Base-by-base conservation (phyloP, 1,140 invertebrate genomes). In the Drosophila simulans region DNA sequence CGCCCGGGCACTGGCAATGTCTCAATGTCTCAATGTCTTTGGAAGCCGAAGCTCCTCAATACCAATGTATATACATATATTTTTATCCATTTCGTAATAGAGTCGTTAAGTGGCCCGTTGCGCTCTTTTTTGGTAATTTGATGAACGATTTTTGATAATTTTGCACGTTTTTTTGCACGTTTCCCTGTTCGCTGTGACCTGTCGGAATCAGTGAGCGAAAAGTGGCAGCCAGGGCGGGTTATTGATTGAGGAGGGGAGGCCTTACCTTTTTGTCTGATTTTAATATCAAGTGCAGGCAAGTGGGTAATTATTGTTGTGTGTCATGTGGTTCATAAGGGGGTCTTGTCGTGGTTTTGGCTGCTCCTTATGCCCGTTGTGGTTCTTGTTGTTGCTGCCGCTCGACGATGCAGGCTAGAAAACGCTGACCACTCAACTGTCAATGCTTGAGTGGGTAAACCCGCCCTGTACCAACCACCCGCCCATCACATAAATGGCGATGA, bases 141-240 rank as follows among this genome's bases (percentile, higher is more conserved):
- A 89, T 89, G 85, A 89, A 89, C 85, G 85, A 89, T 90, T 89
- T 89, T 89, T 89, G 85, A 89, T 89, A 90, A 89, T 84, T 84
- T 89, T 74, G 74, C 80, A 89, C 80, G 72, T 82, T 79, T 74
- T 81, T 89, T 84, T 88, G 84, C 86, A 83, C 80, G 84, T 80
- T 90, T 86, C 65, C 66, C 48, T 78, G 74, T 59, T 83, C 52
- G 70, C 55, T 83, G 77, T 83, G 80, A 83, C 80, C 80, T 78
- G 80, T 85, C 58, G 80, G 73, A 79, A 60, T 65, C 58, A 45
- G 40, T 15, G 42, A 46, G 34, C n/a, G 45, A 40, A 49, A 55
- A 52, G 27, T 43, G 52, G 58, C 5, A 20, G 25, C 15, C 25
- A 34, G 69, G 35, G 59, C 20, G 49, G 53, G 42, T 34, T 31